Evolutionary conservation across 1,140 invertebrate species (phyloP).

Genomic region (Drosophila guanche): DNA sequence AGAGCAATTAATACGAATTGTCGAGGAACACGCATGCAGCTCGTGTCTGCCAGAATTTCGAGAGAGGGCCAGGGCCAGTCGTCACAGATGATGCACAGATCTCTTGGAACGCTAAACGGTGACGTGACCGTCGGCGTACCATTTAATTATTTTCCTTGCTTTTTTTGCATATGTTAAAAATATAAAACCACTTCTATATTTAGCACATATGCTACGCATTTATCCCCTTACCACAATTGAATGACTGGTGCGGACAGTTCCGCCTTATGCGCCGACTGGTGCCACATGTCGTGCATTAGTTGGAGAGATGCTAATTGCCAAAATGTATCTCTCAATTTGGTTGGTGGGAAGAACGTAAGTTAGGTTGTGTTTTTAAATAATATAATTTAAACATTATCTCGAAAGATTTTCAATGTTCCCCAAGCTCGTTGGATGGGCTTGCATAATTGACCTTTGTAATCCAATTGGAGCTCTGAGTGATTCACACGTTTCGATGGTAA

Average conservation of each 20-base stretch:
- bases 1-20: constrained; percentile 52
- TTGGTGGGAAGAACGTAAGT: constrained; percentile 1
- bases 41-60: constrained; percentile 48
- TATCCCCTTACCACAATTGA: constrained; percentile 3
- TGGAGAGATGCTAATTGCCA: constrained; percentile 21
- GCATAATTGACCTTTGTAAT: constrained; percentile 18
- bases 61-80: background rate
- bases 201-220: constrained; percentile 13
- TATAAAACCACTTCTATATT: constrained; percentile 42
- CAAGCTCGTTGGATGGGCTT: background rate
- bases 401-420: no score
- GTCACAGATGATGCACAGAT: constrained; percentile 35
- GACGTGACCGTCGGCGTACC: constrained; percentile 35
- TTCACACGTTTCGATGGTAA: constrained; percentile 9
- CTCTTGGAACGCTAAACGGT: constrained; percentile 8
- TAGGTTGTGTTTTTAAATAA: constrained; percentile 3
- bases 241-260: constrained; percentile 32
- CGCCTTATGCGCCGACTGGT: constrained; percentile 12
- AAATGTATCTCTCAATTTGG: constrained; percentile 8
- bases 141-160: background rate
- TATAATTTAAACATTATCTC: constrained; percentile 6
- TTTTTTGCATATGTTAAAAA: constrained; percentile 26
- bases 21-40: constrained; percentile 53
- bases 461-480: constrained; percentile 8
- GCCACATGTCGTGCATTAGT: constrained; percentile 21